phyloP scores from a whole-genome alignment of 1,140 invertebrate species.

The Chironomus striatipennis region DNA sequence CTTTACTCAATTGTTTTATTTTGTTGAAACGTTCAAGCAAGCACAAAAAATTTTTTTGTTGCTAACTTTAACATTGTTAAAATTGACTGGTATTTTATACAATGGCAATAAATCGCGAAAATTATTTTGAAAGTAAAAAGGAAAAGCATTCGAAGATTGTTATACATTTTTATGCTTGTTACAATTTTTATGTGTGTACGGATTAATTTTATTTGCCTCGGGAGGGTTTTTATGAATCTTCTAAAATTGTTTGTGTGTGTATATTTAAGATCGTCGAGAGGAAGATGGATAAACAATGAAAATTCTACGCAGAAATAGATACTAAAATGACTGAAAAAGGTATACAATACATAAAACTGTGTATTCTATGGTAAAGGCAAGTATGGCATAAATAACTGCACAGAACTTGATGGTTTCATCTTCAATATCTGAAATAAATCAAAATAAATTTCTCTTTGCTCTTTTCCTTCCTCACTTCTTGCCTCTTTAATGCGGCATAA shows the following conservation, averaged over 20 bases:
- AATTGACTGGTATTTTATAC: no score
- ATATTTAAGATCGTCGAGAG: not conserved
- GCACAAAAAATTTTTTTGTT: no score
- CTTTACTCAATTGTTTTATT: no score
- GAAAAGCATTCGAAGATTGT: not conserved
- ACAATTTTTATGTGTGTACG: not conserved
- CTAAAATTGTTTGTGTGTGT: not conserved
- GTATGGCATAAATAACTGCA: not conserved
- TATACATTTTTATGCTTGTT: not conserved
- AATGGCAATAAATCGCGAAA: no score
- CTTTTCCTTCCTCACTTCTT: not conserved
- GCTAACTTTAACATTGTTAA: no score
- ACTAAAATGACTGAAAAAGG: not conserved
- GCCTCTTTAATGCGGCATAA: conserved; percentile 6
- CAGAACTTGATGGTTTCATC: conserved; percentile 7
- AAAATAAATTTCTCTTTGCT: not conserved
- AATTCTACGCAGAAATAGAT: not conserved
- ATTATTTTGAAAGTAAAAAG: no score
- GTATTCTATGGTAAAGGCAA: not conserved
- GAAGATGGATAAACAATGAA: conserved; percentile 1
- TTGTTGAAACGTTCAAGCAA: no score
- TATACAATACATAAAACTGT: not conserved
- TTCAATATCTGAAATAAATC: conserved; percentile 14
- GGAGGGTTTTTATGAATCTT: conserved; percentile 1
- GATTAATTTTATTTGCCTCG: not conserved